Conservation (phyloP, 2,797 vertebrate genomes). For the Ciconia nigra region DNA sequence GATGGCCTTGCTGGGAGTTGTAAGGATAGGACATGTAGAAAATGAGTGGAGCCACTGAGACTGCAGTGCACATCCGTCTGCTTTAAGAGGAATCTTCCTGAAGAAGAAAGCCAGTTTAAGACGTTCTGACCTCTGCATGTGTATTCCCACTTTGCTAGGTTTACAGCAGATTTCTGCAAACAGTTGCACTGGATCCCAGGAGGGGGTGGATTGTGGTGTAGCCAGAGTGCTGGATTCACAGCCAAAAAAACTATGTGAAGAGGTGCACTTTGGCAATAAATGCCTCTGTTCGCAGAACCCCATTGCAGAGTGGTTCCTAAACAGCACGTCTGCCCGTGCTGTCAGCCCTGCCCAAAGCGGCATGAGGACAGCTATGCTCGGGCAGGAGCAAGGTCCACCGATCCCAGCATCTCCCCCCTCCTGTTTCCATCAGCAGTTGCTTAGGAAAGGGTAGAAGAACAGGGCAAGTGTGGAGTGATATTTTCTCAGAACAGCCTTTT, state of each 20-base stretch:
- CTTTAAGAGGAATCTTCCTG: background rate
- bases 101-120: background rate
- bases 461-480: background rate
- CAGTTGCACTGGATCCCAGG: background rate
- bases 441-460: background rate
- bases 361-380: accelerated
- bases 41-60: background rate
- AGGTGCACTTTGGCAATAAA: background rate
- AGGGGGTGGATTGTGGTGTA: background rate
- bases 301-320: background rate
- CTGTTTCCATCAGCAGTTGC: background rate
- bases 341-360: background rate
- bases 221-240: background rate
- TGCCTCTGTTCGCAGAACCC: background rate
- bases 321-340: accelerated
- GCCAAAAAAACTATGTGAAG: background rate
- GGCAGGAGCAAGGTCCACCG: background rate
- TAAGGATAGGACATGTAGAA: background rate
- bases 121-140: accelerated
- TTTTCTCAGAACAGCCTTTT: background rate
- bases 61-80: background rate
- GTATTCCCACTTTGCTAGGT: background rate
- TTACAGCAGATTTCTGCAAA: background rate
- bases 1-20: background rate
- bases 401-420: accelerated